These are phyloP conservation scores for Notothenia coriiceps DNA, from an alignment of 2,113 vertebrate species.

Conservation along the genomic window DNA sequence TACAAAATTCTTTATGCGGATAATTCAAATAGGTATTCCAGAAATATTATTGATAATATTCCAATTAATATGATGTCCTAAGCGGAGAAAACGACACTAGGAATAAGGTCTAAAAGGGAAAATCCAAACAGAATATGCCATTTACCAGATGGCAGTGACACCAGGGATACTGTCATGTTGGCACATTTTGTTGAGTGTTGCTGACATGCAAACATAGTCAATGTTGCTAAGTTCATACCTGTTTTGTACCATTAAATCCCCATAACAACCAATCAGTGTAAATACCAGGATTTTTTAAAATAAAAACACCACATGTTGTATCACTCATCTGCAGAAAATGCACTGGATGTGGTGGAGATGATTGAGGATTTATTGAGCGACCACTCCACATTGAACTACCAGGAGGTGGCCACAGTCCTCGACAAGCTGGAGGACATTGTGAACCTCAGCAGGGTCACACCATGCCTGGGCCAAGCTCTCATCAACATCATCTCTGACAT, in stretches of 20 bases:
- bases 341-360: conserved; percentile 76
- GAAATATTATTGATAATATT: too few relatives aligned
- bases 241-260: neutral
- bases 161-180: too few relatives aligned
- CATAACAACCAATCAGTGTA: neutral
- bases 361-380: conserved; percentile 68
- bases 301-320: neutral
- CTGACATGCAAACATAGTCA: neutral
- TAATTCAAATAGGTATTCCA: too few relatives aligned
- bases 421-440: conserved; percentile 76
- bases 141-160: too few relatives aligned
- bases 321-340: conserved; percentile 70
- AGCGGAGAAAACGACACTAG: too few relatives aligned
- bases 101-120: too few relatives aligned
- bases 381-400: conserved; percentile 54
- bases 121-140: too few relatives aligned
- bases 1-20: too few relatives aligned
- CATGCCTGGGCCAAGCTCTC: conserved; percentile 72
- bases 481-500: conserved; percentile 81
- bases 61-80: too few relatives aligned
- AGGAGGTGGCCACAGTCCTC: conserved; percentile 76
- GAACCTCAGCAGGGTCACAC: conserved; percentile 60
- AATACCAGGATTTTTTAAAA: neutral
- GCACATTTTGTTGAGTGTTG: too few relatives aligned
- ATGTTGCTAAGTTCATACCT: neutral